Evolutionary conservation across 2,797 vertebrate genomes (phyloP).

Genomic region (Eremophila alpestris): DNA sequence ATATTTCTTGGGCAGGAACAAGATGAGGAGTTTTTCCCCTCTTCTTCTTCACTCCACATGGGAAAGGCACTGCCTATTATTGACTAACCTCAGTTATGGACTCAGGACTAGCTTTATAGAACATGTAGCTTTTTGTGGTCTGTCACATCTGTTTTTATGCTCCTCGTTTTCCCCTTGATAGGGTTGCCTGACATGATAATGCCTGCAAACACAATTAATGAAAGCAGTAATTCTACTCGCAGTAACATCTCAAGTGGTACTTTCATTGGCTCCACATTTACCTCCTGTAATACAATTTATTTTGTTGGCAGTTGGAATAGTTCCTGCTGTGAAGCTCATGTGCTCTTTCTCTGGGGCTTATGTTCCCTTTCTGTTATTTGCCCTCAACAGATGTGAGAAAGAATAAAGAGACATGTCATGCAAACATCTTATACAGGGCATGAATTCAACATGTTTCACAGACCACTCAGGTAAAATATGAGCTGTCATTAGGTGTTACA

Average conservation of each 20-base stretch:
- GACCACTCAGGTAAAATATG: slow-evolving; percentile 9
- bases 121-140: background rate
- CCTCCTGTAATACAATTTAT: background rate
- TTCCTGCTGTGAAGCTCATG: slow-evolving; percentile 7
- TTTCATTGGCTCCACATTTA: background rate
- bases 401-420: background rate
- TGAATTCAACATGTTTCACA: background rate
- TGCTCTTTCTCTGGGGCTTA: background rate
- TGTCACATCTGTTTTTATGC: background rate
- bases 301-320: background rate
- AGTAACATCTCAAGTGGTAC: background rate
- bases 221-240: background rate
- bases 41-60: background rate
- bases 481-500: background rate
- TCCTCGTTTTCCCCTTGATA: background rate
- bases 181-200: background rate
- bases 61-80: background rate
- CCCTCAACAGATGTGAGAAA: slow-evolving; percentile 14
- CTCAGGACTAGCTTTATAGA: background rate
- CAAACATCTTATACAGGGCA: background rate
- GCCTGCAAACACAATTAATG: background rate
- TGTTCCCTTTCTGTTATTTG: background rate
- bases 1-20: slow-evolving; percentile 22
- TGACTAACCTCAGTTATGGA: background rate
- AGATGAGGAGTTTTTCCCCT: background rate